Evolutionary conservation across 2,797 vertebrate genomes (phyloP), one percentile per base, ranked within the genome.

Genomic region (Delichon dasypus): DNA sequence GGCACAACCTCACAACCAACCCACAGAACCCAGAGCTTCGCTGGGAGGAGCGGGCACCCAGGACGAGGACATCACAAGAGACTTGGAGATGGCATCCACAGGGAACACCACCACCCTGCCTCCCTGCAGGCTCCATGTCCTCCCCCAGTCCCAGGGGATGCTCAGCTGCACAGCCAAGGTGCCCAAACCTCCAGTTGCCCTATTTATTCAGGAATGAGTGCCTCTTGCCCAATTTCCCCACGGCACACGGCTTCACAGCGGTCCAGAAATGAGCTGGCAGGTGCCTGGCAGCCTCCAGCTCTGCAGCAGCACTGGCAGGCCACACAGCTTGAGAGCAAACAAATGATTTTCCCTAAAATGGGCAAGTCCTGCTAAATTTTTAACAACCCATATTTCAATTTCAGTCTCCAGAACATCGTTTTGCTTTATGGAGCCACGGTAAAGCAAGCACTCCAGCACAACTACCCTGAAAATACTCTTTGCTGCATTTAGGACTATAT

Each of bases 211-310:
- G 79, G 30, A 78, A 48, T 2, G 18, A 45, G 25, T 13, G 34
- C 20, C 34, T 76, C 51, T 42, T 73, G 25, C 82, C 36, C 27
- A 3, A 11, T 23, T 47, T 64, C 38, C 47, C 87, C 50, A 16
- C 3, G 19, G 38, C 61, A 86, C 18, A 0, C 3, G 7, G 71
- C 55, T 70, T 34, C 42, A 34, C 0, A 71, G 4, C 0, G 11
- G 57, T 11, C 53, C 18, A 72, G 47, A 66, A 72, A 66, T 1
- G 47, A 83, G 29, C n/a, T 11, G 17, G 6, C 48, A 68, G 62
- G 53, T 65, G 58, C 38, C 72, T 85, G 88, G 72, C 48, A 77
- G 77, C 58, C 79, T 81, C 40, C 66, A 74, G 65, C 70, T 23
- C 83, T 26, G 47, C 3, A 78, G 79, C n/a, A 65, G 60, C 22